Evolutionary conservation across 2,888 invertebrate genomes (phyloP), one percentile per base, ranked within the genome.

Genomic region (Latrodectus elegans): DNA sequence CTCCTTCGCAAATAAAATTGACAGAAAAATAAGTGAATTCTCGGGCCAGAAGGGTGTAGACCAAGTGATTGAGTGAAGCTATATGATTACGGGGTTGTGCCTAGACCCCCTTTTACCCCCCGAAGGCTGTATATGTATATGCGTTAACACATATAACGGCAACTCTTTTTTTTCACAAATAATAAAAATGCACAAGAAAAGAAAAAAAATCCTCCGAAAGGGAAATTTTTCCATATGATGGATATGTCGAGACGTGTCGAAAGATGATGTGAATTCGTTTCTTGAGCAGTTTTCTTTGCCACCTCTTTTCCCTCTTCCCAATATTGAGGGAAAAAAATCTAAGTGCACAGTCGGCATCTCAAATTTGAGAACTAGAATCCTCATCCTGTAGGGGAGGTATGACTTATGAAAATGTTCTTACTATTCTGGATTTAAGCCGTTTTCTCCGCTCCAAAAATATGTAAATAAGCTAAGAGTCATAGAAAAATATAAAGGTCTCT

Each of bases 21-120:
- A 86, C 86, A 81, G 86, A 86, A 86, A 86, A 86, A 86, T 86
- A 86, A 86, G 86, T 86, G 86, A 86, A 86, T 86, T 86, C 22
- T 81, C 80, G 71, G 67, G 74, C 81, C 80, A 80, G 75, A 75
- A 75, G 85, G 49, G 71, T 86, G 75, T 86, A 78, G 10, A 38
- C 60, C 81, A 82, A 88, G 74, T 88, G 83, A 83, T 83, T 83
- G 87, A 83, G 87, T 88, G 87, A 83, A 83, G 87, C 78, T 88
- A 83, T 88, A 88, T 88, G 87, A 88, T 88, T 88, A 88, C 87
- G 72, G 68, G 76, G n/a, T n/a, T 60, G n/a, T n/a, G 12, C 60
- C 81, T 86, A 68, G 68, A 73, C 65, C 65, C 73, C 52, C 53
- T 26, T 52, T 51, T 15, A 12, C 73, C 51, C 79, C 67, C 70